Percentiles rank a stretch among this genome's conserved stretches.
Evolutionary conservation across 2,888 invertebrate genomes (phyloP).

Genomic region (Leucophenga maculata): DNA sequence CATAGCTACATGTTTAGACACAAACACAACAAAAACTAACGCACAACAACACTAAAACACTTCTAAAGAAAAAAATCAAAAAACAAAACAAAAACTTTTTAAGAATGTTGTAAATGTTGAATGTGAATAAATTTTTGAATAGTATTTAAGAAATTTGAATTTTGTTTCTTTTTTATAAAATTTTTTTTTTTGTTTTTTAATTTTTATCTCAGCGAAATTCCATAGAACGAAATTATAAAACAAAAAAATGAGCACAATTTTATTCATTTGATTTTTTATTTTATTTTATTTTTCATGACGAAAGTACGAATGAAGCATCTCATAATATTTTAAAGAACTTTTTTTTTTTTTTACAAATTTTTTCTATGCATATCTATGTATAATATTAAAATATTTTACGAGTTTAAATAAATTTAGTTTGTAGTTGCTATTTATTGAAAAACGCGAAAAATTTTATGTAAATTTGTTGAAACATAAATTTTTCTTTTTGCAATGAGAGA

Average conservation of each 20-base stretch:
- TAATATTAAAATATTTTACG: slow-evolving; percentile 2
- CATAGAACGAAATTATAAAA: too few species aligned
- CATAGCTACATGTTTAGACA: background rate
- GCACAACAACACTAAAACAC: background rate
- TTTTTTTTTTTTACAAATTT: slow-evolving; percentile 20
- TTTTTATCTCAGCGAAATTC: too few species aligned
- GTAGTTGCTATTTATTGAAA: too few species aligned
- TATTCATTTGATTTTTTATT: background rate
- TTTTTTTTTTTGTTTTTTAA: too few species aligned
- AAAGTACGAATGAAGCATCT: slow-evolving; percentile 53
- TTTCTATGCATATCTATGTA: slow-evolving; percentile 2
- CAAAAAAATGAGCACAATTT: too few species aligned
- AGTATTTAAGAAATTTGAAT: too few species aligned
- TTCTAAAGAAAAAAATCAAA: slow-evolving; percentile 22
- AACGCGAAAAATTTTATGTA: too few species aligned
- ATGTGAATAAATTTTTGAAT: too few species aligned
- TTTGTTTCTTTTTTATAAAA: too few species aligned
- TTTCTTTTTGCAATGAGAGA: too few species aligned
- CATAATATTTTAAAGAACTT: slow-evolving; percentile 36
- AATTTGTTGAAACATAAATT: too few species aligned
- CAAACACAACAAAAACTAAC: background rate
- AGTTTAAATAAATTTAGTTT: background rate
- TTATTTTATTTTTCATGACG: slow-evolving; percentile 4
- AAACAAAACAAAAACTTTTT: slow-evolving; percentile 6
- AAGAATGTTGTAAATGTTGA: too few species aligned